Evolutionary conservation across 2,888 invertebrate species (phyloP), one percentile per base, ranked within the genome.

Genomic region (Lithodes maja): DNA sequence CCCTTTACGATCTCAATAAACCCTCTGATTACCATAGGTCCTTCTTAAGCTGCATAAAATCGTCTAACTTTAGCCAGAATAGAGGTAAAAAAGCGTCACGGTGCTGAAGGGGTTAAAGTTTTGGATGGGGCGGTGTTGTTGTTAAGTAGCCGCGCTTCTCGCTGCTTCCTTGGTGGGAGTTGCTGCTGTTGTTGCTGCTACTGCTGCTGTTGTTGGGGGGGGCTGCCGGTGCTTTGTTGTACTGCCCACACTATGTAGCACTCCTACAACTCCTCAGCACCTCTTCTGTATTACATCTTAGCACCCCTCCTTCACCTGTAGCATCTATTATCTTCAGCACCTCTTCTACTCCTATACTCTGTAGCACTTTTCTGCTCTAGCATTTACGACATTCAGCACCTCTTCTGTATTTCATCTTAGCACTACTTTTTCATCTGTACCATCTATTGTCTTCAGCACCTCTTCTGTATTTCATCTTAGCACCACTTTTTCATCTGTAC

Each of bases 201-300:
- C 33, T 33, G 33, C 33, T 33, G 33, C 33, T 33, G 33, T 12
- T 33, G 77, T 61, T 81, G 54, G 55, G 55, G 55, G 61, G 80
- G 80, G 80, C 54, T 81, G 80, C 80, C 80, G 61, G 49, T 49
- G 55, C 33, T 33, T 33, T 33, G 33, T 33, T 49, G 78, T 54
- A 54, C 17, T 61, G 69, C 82, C 82, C 54, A 54, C 82, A 82
- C 82, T n/a, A 33, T 33, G 82, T 82, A 82, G 68, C 54, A 15
- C 69, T 50, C n/a, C n/a, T 69, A 68, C 49, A 49, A 50, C n/a
- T 69, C 69, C 50, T 7, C 82, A n/a, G 49, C 82, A 69, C 82
- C 68, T 15, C 54, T 15, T 15, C 50, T 33, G 33, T 33, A 33
- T 33, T 33, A 33, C 33, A 33, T 33, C 33, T 33, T 33, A 33